These are phyloP conservation scores for Trochalopteron elliotii DNA, from an alignment of 2,113 vertebrate genomes.

Conservation along the genomic window DNA sequence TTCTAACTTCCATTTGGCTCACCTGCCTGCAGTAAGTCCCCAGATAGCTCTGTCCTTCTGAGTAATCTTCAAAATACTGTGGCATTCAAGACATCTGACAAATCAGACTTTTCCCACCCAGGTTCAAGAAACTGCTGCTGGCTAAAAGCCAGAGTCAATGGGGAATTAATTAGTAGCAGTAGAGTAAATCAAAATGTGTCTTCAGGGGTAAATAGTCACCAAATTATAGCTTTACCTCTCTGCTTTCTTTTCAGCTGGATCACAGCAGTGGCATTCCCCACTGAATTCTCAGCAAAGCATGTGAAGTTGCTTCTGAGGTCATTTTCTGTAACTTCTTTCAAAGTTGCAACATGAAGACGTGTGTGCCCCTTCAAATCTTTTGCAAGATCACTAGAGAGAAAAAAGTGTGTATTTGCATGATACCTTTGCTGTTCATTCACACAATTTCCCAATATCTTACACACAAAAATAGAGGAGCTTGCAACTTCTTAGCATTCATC, in stretches of 20 bases:
- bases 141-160: neutral
- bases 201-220: neutral
- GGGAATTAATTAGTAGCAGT: neutral
- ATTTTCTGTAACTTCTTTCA: conserved; percentile 73
- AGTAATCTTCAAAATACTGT: neutral
- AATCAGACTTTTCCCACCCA: neutral
- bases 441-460: neutral
- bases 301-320: conserved; percentile 76
- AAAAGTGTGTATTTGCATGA: neutral
- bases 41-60: neutral
- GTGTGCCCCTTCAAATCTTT: neutral
- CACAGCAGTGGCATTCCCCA: conserved; percentile 71
- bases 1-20: neutral
- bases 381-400: neutral
- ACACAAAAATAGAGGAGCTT: neutral
- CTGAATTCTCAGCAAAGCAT: conserved; percentile 80
- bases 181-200: neutral
- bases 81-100: neutral
- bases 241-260: conserved; percentile 74
- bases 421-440: neutral
- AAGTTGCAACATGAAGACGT: conserved; percentile 11
- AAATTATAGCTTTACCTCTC: conserved; percentile 53
- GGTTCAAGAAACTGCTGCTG: neutral
- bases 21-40: neutral
- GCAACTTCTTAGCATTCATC: neutral